Evolutionary conservation across 2,113 vertebrate species (phyloP).

Genomic region (Lasiurus borealis): DNA sequence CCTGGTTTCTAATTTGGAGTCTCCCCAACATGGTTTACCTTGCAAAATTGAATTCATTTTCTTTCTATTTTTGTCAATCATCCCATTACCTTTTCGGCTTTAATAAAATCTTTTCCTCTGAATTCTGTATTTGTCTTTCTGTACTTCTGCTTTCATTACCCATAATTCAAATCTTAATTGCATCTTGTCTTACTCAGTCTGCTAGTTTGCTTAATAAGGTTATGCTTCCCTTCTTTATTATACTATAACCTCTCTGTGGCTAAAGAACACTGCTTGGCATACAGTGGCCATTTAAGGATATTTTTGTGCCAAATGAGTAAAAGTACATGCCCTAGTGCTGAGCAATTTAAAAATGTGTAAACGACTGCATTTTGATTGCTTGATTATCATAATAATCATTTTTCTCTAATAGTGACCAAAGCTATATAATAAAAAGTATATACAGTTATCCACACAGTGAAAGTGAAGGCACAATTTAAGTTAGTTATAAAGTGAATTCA

Average conservation of each 20-base stretch:
- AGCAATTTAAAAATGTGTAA: slow-evolving; percentile 21
- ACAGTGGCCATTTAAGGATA: background rate
- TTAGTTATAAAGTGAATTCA: background rate
- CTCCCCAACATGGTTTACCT: background rate
- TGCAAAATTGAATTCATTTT: background rate
- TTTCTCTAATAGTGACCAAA: background rate
- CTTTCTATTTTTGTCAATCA: background rate
- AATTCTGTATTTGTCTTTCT: background rate
- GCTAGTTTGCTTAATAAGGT: background rate
- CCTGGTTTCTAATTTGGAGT: background rate
- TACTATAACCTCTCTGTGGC: background rate
- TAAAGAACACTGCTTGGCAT: background rate
- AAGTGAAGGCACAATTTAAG: background rate
- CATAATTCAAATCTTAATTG: background rate
- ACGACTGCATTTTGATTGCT: background rate
- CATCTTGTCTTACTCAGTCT: background rate
- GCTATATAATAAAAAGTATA: background rate
- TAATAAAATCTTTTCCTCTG: background rate
- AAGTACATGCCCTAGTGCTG: background rate
- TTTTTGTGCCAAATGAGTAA: background rate
- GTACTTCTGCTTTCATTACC: background rate
- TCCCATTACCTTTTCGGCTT: background rate
- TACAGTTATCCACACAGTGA: background rate
- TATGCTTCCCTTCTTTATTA: background rate
- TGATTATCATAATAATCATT: background rate